phyloP scores from a whole-genome alignment of 2,888 invertebrate species.

The Lamproptera curius region DNA sequence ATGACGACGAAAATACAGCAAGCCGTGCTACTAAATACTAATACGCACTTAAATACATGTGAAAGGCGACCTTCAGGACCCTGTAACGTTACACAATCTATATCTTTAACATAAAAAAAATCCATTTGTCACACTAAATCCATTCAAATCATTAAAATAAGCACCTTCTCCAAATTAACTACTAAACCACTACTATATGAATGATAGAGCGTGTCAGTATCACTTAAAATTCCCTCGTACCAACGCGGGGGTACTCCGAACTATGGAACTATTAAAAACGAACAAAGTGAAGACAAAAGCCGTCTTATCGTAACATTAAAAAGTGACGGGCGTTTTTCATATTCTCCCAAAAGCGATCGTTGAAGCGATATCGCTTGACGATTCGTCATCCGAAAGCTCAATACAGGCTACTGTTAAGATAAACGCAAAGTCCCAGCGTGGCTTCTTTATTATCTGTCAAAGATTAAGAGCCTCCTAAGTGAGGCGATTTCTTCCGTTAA shows the following conservation, averaged over 20 bases:
- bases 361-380: slow-evolving; percentile 27
- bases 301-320: slow-evolving; percentile 5
- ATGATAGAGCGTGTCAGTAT: not conserved
- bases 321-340: slow-evolving; percentile 17
- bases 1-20: too few species aligned
- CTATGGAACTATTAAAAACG: slow-evolving; percentile 6
- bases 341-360: not conserved
- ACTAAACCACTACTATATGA: too few species aligned
- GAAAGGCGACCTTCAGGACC: too few species aligned
- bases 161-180: too few species aligned
- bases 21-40: too few species aligned
- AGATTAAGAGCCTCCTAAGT: slow-evolving; percentile 34
- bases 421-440: slow-evolving; percentile 35
- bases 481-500: too few species aligned
- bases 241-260: not conserved
- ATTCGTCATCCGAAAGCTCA: slow-evolving; percentile 38
- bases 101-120: too few species aligned
- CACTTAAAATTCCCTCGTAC: slow-evolving; percentile 11
- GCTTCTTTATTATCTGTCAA: slow-evolving; percentile 46
- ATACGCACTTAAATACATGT: too few species aligned
- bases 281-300: slow-evolving; percentile 6
- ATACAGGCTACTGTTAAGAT: slow-evolving; percentile 55
- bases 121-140: too few species aligned
- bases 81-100: too few species aligned
- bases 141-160: too few species aligned